Base-by-base conservation (phyloP, 2,888 invertebrate species). In the Xestobium rufovillosum region DNA sequence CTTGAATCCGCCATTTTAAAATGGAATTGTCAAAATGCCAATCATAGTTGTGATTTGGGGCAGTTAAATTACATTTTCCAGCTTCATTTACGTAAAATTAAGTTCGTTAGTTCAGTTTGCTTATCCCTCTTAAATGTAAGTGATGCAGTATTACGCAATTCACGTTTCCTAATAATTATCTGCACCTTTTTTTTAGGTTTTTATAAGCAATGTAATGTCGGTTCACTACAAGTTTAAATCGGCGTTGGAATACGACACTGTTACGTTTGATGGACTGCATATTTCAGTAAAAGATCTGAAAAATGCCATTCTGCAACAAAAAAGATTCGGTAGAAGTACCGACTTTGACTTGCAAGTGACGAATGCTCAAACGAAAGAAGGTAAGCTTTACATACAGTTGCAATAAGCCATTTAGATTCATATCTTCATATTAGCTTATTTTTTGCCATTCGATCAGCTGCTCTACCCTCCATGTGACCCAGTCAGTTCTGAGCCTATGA, bases 221-320 rank as follows among this genome's bases (percentile, higher is more conserved):
- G 91, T 98, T 50, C 96, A 97, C 69, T 98, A 96, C 70, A 97
- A 97, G 69, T 97, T 98, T 65, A 96, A 96, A 72, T 92, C 94
- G 59, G 87, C 91, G 43, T 73, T 91, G 61, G 91, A 95, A 65
- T 94, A 86, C 70, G 94, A 96, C 63, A 95, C 95, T 4, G 83
- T 98, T 45, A 90, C 91, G 25, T 95, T 96, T 65, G 95, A 96
- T 76, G 97, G 96, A 41, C 74, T 97, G 41, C 89, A 94, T 65
- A 95, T 98, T 59, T 90, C 94, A 28, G 87, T 96, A 49, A 83
- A 82, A 30, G 97, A 98, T 64, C 72, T 98, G 47, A 98, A 97
- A 68, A 85, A 90, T 57, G 82, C 89, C 36, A 96, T 98, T 52
- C 79, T 94, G 43, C 86, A 90, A 56, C 94, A 96, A 66, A 96